Conservation (phyloP, 2,888 invertebrate genomes). For the Ornithoptera priamus region DNA sequence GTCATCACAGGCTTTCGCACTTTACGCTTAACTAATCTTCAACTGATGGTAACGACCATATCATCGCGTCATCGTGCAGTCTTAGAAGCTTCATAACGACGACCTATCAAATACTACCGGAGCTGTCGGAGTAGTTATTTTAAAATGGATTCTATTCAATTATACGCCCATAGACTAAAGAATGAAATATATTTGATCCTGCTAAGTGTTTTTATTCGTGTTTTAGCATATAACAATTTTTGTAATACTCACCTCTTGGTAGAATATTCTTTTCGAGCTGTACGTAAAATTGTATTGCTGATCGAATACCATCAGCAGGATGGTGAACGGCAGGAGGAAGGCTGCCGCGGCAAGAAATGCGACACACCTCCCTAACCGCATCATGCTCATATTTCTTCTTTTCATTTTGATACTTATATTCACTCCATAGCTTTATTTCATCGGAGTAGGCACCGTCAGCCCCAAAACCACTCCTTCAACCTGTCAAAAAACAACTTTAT, state of each 20-base stretch:
- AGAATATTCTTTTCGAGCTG: slow-evolving; percentile 70
- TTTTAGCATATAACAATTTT: background rate
- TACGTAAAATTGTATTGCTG: slow-evolving; percentile 81
- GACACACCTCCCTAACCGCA: slow-evolving; percentile 78
- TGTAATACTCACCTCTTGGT: slow-evolving; percentile 68
- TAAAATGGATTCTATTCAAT: too few relatives aligned
- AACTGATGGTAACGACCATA: background rate
- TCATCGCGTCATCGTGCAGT: background rate
- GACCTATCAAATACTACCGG: background rate
- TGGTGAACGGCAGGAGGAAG: slow-evolving; percentile 80
- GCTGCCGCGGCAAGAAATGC: slow-evolving; percentile 82
- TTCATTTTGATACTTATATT: slow-evolving; percentile 42
- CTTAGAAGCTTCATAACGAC: background rate
- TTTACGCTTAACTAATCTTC: background rate
- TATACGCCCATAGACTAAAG: too few relatives aligned
- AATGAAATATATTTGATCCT: too few relatives aligned
- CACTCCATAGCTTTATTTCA: background rate
- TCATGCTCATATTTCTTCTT: slow-evolving; percentile 69
- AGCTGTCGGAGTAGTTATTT: background rate
- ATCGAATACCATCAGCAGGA: slow-evolving; percentile 81
- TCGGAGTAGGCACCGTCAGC: background rate
- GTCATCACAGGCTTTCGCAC: background rate
- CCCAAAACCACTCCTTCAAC: background rate
- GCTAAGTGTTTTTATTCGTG: background rate
- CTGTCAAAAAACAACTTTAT: background rate